Base-by-base conservation (phyloP, 2,888 invertebrate species). In the Drosophila mercatorum region DNA sequence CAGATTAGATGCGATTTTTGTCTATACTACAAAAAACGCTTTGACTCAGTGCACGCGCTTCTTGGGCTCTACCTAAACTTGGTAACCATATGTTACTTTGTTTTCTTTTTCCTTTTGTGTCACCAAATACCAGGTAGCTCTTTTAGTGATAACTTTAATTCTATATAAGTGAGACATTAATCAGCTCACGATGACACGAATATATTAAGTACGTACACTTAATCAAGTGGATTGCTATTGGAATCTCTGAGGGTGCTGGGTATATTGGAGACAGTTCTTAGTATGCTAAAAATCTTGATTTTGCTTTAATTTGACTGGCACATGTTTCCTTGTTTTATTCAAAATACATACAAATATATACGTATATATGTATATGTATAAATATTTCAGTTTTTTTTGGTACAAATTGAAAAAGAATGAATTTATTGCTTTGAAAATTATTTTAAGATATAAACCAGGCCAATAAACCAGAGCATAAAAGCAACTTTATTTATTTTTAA, bases 1-100 rank as follows among this genome's bases (percentile, higher is more conserved):
- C 56, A 60, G 75, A 75, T 76, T 57, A 75, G 40, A 5, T 43
- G 60, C 40, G 57, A 57, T 52, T 62, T 56, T 36, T 44, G 49
- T 28, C 51, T 46, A 51, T 55, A 55, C 46, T 34, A 26, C 12
- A 22, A 53, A 61, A 51, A 51, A 2, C 8, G 5, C n/a, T 17
- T 49, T 31, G 47, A 36, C 38, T 5, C 49, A 41, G 65, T 22
- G 22, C 22, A 22, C 22, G 22, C 22, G 22, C 22, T 22, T 22
- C 22, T 22, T 22, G 22, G 22, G 22, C 22, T 22, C 22, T 22
- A 22, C 22, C 22, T 22, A 22, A 22, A 11, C 11, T 43, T 41
- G 10, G 51, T 43, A n/a, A 43, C 34, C 44, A 53, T 12, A 52
- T 17, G 11, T 7, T 31, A 31, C 7, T 34, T 36, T 10, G 51